A percentile compares a stretch with the other conserved stretches of the same genome.
Evolutionary conservation across 1,140 invertebrate species (phyloP).

Genomic region (Fopius arisanus): DNA sequence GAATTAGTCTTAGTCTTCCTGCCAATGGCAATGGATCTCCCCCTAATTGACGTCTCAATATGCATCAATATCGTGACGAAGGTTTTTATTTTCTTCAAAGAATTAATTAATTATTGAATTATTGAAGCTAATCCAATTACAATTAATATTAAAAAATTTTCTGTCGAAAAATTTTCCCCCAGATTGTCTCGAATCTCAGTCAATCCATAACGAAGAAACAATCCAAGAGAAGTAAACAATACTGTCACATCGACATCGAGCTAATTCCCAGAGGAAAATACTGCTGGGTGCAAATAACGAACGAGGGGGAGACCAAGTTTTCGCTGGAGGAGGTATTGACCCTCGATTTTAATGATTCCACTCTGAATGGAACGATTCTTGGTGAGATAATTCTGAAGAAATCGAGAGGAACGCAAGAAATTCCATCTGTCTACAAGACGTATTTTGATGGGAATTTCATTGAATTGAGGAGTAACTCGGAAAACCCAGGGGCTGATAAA

Average conservation of each 20-base stretch:
- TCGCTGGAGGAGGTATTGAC: neutral
- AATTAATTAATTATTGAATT: too few relatives aligned
- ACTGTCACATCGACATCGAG: constrained; percentile 7
- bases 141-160: too few relatives aligned
- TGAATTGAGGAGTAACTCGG: neutral
- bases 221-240: neutral
- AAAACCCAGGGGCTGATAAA: neutral
- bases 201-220: neutral
- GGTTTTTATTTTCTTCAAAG: neutral
- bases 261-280: neutral
- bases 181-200: neutral
- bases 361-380: neutral
- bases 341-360: neutral
- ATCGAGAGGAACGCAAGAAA: neutral
- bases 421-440: neutral
- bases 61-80: neutral
- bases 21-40: neutral
- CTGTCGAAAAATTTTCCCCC: neutral
- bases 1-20: too few relatives aligned
- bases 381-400: neutral
- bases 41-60: neutral
- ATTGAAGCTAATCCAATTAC: too few relatives aligned
- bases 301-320: constrained; percentile 26
- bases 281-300: constrained; percentile 26
- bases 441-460: neutral